Evolutionary conservation across 1,140 invertebrate species (phyloP).

Genomic region (Halictus rubicundus): DNA sequence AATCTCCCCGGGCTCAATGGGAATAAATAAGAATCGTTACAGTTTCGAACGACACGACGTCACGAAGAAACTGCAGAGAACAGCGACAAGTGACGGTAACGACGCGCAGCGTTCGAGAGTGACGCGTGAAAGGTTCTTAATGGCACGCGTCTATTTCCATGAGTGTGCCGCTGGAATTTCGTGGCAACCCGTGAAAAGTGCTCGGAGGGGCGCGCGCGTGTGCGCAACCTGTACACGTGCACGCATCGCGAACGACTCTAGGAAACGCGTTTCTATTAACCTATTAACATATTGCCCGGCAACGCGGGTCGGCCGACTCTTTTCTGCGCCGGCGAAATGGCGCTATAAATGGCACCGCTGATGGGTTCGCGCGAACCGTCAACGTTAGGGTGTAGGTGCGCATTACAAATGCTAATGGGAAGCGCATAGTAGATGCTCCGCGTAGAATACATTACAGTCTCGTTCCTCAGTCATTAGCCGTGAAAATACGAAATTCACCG

Average conservation of each 20-base stretch:
- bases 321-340: constrained; percentile 47
- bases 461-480: constrained; percentile 78
- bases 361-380: constrained; percentile 69
- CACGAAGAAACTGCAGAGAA: constrained; percentile 20
- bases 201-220: neutral
- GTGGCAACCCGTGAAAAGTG: constrained; percentile 45
- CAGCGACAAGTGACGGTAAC: constrained; percentile 57
- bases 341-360: constrained; percentile 74
- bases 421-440: constrained; percentile 76
- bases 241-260: constrained; percentile 31
- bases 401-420: constrained; percentile 80
- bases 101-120: constrained; percentile 43
- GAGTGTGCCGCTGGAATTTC: constrained; percentile 41
- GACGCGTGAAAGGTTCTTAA: constrained; percentile 60
- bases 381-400: constrained; percentile 67
- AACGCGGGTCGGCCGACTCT: constrained; percentile 62
- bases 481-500: constrained; percentile 75
- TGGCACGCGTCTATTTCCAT: constrained; percentile 54
- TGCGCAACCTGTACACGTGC: neutral
- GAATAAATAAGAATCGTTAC: constrained; percentile 59
- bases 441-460: constrained; percentile 78
- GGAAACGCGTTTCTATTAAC: constrained; percentile 28
- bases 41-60: constrained; percentile 22
- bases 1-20: constrained; percentile 16
- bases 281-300: constrained; percentile 63